Base-by-base conservation (phyloP, 53 echinoderm and acorn worm species). In the Crossaster papposus region DNA sequence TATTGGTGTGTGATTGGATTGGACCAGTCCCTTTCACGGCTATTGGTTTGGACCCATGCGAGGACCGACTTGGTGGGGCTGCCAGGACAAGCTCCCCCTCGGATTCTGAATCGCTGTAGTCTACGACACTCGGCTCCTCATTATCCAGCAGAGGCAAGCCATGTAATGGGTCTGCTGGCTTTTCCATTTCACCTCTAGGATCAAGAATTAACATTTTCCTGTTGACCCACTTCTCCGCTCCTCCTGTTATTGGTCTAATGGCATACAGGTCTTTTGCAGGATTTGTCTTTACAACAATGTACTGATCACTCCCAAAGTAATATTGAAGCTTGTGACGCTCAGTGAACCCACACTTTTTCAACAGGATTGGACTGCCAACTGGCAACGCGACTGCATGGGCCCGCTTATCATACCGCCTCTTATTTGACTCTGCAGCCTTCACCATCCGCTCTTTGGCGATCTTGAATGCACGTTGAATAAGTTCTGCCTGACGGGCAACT, bases 261-360 rank as follows among this genome's bases (percentile, higher is more conserved):
- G n/a, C n/a, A n/a, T n/a, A n/a, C n/a, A n/a, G n/a, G n/a, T n/a
- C n/a, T n/a, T n/a, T n/a, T n/a, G 52, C 79, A 79, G 44, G 13
- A 52, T 51, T 64, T 24, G 20, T n/a, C 36, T 82, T 72, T 37
- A 44, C 74, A 17, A 58, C 58, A n/a, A 85, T 23, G 51, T 50
- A 85, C 32, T 77, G 78, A 15, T 88, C 37, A 26, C 78, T 33
- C 4, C 68, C 37, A 74, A 78, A 88, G 44, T 88, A 35, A 26
- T 88, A 64, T 24, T 31, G 78, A 10, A 88, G 75, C 65, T 88
- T 88, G n/a, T 88, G 89, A 5, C 89, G 34, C 22, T 78, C 89
- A 4, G 80, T 81, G 30, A 89, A 89, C 23, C 79, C 89, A 17
- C 81, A 81, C 28, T 38, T n/a, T 28, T 81, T 89, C 26, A 89